Evolutionary conservation across 2,113 vertebrate species (phyloP).

Genomic region (Mobula birostris): DNA sequence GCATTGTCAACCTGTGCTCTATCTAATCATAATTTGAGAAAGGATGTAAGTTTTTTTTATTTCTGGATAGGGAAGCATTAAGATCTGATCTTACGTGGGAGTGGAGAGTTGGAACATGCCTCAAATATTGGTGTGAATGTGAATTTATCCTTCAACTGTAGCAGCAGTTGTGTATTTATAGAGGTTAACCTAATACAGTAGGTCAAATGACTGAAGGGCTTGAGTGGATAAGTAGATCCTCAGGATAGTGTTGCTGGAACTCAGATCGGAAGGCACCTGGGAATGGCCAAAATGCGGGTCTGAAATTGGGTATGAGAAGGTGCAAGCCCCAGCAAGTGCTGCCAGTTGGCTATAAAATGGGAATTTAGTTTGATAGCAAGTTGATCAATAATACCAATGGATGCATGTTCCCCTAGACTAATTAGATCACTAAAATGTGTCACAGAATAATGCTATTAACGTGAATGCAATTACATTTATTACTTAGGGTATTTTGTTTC

Average conservation of each 20-base stretch:
- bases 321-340: no score
- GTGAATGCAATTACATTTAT: not conserved
- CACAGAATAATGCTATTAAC: not conserved
- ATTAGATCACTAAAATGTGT: not conserved
- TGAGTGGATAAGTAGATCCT: not conserved
- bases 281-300: not conserved
- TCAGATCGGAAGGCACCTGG: not conserved
- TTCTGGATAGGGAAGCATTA: not conserved
- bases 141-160: not conserved
- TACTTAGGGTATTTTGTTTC: not conserved
- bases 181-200: not conserved
- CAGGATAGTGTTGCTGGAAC: not conserved
- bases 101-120: not conserved
- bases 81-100: not conserved
- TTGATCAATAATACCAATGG: not conserved
- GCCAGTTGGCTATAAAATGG: not conserved
- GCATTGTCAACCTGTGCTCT: no score
- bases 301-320: not conserved
- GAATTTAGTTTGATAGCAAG: not conserved
- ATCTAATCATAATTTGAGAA: not conserved
- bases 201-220: not conserved
- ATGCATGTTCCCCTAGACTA: not conserved
- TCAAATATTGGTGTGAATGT: not conserved
- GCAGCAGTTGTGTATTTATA: not conserved
- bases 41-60: not conserved